Evolutionary conservation across 2,888 invertebrate species (phyloP).

Genomic region (Perithous albicinctus): DNA sequence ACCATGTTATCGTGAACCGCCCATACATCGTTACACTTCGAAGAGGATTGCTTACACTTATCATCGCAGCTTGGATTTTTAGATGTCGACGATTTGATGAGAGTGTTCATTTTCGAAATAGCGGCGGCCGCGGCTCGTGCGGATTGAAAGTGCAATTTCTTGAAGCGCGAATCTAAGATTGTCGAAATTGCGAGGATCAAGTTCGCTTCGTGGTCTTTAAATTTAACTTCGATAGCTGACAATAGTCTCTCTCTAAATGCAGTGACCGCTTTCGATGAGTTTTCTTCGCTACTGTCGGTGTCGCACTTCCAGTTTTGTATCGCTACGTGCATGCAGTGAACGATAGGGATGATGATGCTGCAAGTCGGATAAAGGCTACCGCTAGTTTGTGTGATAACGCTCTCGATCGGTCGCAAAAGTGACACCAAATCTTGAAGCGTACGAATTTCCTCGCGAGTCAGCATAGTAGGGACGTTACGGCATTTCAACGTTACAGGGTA

Average conservation of each 20-base stretch:
- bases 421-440: slow-evolving; percentile 57
- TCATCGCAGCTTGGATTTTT: background rate
- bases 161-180: slow-evolving; percentile 68
- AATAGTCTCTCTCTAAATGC: background rate
- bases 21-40: slow-evolving; percentile 34
- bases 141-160: slow-evolving; percentile 68
- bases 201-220: background rate
- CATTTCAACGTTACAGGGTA: slow-evolving; percentile 53
- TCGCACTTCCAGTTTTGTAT: background rate
- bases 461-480: slow-evolving; percentile 42
- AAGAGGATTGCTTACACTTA: background rate
- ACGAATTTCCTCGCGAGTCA: slow-evolving; percentile 63
- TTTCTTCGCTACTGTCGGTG: background rate
- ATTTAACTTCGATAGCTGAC: background rate
- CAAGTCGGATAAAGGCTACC: slow-evolving; percentile 67
- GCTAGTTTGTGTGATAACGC: slow-evolving; percentile 65
- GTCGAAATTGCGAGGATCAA: slow-evolving; percentile 56
- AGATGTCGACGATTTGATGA: slow-evolving; percentile 10
- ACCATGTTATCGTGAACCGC: slow-evolving; percentile 47
- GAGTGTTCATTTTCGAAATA: slow-evolving; percentile 37
- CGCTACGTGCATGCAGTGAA: slow-evolving; percentile 52
- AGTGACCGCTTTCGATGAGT: background rate
- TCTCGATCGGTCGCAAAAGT: slow-evolving; percentile 65
- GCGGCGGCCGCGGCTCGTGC: slow-evolving; percentile 49
- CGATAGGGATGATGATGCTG: slow-evolving; percentile 69